These are phyloP conservation scores for Tor tambroides DNA, from an alignment of 2,113 vertebrate species.

Conservation along the genomic window DNA sequence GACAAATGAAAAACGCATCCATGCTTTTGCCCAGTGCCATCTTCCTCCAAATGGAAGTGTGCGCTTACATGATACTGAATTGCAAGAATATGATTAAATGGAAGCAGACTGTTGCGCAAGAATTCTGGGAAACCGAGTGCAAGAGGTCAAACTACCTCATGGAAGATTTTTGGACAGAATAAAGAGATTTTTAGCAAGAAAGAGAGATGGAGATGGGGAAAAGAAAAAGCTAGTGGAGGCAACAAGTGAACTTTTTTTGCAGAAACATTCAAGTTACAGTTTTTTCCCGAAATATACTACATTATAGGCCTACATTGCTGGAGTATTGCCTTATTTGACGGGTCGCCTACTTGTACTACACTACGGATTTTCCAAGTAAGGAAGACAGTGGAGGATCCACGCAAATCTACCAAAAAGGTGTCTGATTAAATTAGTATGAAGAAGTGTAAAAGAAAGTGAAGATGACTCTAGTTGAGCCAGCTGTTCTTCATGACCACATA, in stretches of 20 bases:
- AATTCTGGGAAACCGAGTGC: constrained; percentile 4
- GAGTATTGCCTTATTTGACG: constrained; percentile 71
- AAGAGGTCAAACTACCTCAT: not conserved
- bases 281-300: constrained; percentile 59
- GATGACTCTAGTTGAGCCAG: constrained; percentile 26
- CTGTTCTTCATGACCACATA: constrained; percentile 50
- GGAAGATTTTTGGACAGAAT: constrained; percentile 2
- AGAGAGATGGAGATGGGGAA: not conserved
- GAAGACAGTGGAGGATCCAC: constrained; percentile 64
- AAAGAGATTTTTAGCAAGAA: constrained; percentile 6
- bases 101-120: not conserved
- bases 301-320: constrained; percentile 57
- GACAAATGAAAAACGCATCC: no score
- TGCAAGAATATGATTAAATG: not conserved
- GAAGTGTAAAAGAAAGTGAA: constrained; percentile 30
- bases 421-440: constrained; percentile 1
- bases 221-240: constrained; percentile 37
- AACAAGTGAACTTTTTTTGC: constrained; percentile 32
- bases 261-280: constrained; percentile 73
- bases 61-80: not conserved
- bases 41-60: not conserved
- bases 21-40: constrained; percentile 9
- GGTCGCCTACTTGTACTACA: constrained; percentile 54
- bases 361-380: constrained; percentile 32
- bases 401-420: not conserved